Evolutionary conservation across 1,140 invertebrate genomes (phyloP).

Genomic region (Amphibalanus amphitrite): DNA sequence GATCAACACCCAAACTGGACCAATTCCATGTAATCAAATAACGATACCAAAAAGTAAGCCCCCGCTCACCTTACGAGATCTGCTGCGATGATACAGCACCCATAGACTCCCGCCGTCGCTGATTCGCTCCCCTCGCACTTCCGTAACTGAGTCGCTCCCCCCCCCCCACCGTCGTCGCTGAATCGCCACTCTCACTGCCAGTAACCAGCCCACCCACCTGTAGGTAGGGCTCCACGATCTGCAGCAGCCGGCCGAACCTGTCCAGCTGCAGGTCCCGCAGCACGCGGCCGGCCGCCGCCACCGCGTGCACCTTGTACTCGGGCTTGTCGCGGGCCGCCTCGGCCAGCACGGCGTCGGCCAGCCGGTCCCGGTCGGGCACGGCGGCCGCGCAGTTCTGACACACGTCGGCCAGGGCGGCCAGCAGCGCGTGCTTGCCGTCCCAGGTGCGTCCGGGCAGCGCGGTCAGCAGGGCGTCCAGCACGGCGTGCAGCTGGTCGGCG

Average conservation of each 20-base stretch:
- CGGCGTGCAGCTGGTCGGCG: constrained; percentile 39
- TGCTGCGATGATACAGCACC: too few species aligned
- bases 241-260: constrained; percentile 57
- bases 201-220: too few species aligned
- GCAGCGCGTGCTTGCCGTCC: constrained; percentile 63
- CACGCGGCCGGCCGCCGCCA: constrained; percentile 50
- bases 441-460: constrained; percentile 69
- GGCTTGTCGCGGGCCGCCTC: constrained; percentile 64
- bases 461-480: constrained; percentile 47
- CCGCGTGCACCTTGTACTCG: constrained; percentile 52
- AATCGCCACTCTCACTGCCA: too few species aligned
- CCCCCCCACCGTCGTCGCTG: too few species aligned
- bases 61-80: too few species aligned
- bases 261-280: constrained; percentile 52
- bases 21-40: too few species aligned
- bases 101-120: too few species aligned
- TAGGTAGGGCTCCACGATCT: constrained; percentile 48
- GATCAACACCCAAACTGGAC: too few species aligned
- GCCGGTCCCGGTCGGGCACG: constrained; percentile 20
- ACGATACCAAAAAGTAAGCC: too few species aligned
- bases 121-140: too few species aligned
- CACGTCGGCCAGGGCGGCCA: constrained; percentile 54
- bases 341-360: constrained; percentile 48
- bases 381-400: constrained; percentile 15
- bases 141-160: too few species aligned